Conservation (phyloP, 2,113 vertebrate genomes). For the Diglossa brunneiventris region DNA sequence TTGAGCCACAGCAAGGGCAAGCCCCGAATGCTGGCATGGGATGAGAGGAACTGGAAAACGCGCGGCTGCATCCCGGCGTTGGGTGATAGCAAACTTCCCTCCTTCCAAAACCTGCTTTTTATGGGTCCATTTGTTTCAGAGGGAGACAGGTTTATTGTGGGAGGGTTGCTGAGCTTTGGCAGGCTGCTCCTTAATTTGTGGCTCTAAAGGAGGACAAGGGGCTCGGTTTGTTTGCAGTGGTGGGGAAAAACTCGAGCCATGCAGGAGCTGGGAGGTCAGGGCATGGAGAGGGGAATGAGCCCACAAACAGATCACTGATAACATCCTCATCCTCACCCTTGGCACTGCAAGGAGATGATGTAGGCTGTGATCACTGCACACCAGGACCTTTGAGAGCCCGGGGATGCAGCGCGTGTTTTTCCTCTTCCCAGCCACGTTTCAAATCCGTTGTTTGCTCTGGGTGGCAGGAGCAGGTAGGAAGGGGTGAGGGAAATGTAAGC, state of each 20-base stretch:
- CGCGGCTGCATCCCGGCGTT: fast-evolving
- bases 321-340: not conserved
- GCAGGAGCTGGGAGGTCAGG: not conserved
- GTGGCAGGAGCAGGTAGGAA: constrained; percentile 2
- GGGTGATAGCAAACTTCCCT: not conserved
- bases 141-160: not conserved
- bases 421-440: not conserved
- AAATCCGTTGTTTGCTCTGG: not conserved
- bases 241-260: fast-evolving
- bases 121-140: not conserved
- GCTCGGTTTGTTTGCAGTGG: not conserved
- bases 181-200: not conserved
- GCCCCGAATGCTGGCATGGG: not conserved
- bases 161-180: constrained; percentile 5
- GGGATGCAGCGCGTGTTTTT: not conserved
- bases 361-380: not conserved
- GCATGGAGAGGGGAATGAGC: not conserved
- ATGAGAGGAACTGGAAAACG: not conserved
- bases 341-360: not conserved
- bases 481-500: constrained; percentile 1
- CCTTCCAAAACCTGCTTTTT: not conserved
- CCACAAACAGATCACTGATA: not conserved
- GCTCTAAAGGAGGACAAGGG: not conserved
- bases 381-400: not conserved
- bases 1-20: fast-evolving